Percentiles rank a stretch among this genome's conserved stretches.
Conservation (phyloP, 2,113 vertebrate species). For the Chinchilla lanigera region DNA sequence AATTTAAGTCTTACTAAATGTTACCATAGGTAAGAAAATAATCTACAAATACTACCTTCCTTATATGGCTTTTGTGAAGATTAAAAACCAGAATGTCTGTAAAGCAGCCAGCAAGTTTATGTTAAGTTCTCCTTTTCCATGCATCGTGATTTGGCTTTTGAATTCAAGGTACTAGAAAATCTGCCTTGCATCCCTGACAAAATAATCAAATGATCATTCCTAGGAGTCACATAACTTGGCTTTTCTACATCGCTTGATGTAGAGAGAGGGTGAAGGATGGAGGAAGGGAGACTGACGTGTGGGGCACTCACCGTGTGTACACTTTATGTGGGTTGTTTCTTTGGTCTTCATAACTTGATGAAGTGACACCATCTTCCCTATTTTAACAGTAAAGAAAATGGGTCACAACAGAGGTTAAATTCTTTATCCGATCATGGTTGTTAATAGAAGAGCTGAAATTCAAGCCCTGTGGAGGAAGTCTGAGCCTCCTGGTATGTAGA, state of each 20-base stretch:
- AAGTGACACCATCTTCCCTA: not conserved
- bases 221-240: not conserved
- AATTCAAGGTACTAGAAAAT: conserved; percentile 8
- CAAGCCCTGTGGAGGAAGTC: not conserved
- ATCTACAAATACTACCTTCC: not conserved
- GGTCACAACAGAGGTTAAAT: not conserved
- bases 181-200: not conserved
- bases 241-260: not conserved
- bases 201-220: not conserved
- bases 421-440: not conserved
- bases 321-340: not conserved
- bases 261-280: not conserved
- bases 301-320: not conserved
- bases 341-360: not conserved
- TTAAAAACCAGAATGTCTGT: not conserved
- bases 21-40: not conserved
- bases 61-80: not conserved
- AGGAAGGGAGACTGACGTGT: not conserved
- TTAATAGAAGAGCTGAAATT: not conserved
- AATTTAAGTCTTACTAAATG: conserved; percentile 2
- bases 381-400: not conserved
- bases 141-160: conserved; percentile 43
- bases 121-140: not conserved
- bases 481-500: not conserved
- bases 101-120: not conserved